Evolutionary conservation across 2,797 vertebrate genomes (phyloP), one percentile per base, ranked within the genome.

Genomic region (Emydoidea blandingii): DNA sequence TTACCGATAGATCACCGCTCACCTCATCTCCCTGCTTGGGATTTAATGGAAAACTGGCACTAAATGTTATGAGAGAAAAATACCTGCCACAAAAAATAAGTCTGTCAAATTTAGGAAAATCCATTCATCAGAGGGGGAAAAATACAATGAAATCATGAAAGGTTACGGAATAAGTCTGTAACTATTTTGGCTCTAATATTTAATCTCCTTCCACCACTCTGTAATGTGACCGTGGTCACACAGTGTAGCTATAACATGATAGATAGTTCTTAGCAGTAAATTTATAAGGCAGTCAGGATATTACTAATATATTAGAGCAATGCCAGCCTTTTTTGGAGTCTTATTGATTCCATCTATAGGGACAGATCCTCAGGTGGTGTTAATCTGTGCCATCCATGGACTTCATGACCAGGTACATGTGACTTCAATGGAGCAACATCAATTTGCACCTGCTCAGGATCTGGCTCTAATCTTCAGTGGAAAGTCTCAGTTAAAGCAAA

Each of bases 11-110:
- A 87, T 95, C 97, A 95, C 91, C 96, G 98, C 97, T 98, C 98
- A 97, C 97, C 96, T 98, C 98, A 98, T 98, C 97, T 96, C 44
- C 8, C 80, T 96, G 92, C 88, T n/a, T 21, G n/a, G 85, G 88
- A 86, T 93, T 96, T 96, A 94, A 96, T 96, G 97, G 97, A 97
- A 98, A 98, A 96, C 96, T 97, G 97, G 96, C 98, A 98, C 93
- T 92, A 97, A 97, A 95, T 1, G 1, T 96, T 95, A 95, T 95
- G 96, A 96, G 82, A 97, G 95, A 97, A 97, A 97, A 98, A 96
- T 90, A 95, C 94, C 95, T 92, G 96, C 91, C 92, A 94, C 95
- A 92, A 96, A 94, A 97, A 96, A 97, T 96, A 98, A 98, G 97
- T 93, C 97, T 98, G 97, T 97, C 98, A 96, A 91, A 97, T 95